Evolutionary conservation across 2,888 invertebrate genomes (phyloP), one percentile per base, ranked within the genome.

Genomic region (Zaprionus lineosus): DNA sequence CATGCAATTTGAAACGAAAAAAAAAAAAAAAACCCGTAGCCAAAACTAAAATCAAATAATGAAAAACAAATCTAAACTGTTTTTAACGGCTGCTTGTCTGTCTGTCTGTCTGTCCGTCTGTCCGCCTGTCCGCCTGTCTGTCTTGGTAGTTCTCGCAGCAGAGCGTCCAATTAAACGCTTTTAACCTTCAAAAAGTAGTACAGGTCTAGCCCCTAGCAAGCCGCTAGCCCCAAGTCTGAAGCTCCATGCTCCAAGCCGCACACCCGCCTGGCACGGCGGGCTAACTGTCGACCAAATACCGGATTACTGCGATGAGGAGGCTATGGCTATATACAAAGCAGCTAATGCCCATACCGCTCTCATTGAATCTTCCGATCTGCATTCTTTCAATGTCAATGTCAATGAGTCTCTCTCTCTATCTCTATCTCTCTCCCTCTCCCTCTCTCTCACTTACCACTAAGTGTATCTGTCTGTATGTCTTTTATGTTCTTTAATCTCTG

Each of bases 131-230:
- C n/a, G n/a, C n/a, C n/a, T n/a, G 37, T 19, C 37, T 12, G 40
- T 34, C 11, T 16, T 31, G 41, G 46, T 52, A 59, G 41, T 61
- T 62, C 48, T 50, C 60, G 53, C 8, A 36, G 28, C 61, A 48
- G 48, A 63, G 52, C 56, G 44, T 52, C 41, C 81, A 79, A 83
- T 81, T 81, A 79, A 83, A 68, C 52, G 70, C 61, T 74, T 76
- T 77, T 83, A 84, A 86, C 86, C 86, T 86, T 86, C 86, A 86
- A 71, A 77, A 86, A 75, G 77, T 86, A 83, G 82, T 82, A 84
- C 85, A 85, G 77, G 72, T 81, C 73, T 69, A 58, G 59, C 71
- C 68, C 55, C n/a, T n/a, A n/a, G n/a, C n/a, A n/a, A n/a, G n/a
- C n/a, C n/a, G n/a, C n/a, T n/a, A n/a, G n/a, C n/a, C n/a, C n/a